Evolutionary conservation across 2,113 vertebrate genomes (phyloP).

Genomic region (Cygnus atratus): DNA sequence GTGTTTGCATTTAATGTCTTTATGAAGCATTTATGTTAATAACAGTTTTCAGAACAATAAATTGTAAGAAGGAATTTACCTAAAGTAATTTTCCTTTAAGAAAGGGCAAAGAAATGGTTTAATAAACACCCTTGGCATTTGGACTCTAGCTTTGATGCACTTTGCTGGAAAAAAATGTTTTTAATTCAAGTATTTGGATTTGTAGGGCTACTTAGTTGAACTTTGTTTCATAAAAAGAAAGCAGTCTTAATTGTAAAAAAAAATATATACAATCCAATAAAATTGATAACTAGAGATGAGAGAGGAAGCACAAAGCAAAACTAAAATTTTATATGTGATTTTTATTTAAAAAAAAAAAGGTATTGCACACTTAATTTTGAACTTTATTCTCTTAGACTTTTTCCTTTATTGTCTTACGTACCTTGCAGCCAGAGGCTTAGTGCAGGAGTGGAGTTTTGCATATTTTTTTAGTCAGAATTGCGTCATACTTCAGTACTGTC

Average conservation of each 20-base stretch:
- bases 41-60: background rate
- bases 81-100: background rate
- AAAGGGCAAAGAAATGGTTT: background rate
- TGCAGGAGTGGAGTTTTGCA: background rate
- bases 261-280: background rate
- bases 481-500: background rate
- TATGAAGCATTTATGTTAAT: background rate
- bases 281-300: background rate
- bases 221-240: background rate
- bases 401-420: background rate
- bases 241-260: background rate
- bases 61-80: background rate
- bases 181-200: background rate
- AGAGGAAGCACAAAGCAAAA: background rate
- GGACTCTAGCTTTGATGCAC: background rate
- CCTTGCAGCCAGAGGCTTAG: background rate
- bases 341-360: background rate
- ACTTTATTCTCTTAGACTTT: background rate
- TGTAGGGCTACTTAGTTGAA: background rate
- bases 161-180: background rate
- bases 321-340: background rate
- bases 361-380: background rate
- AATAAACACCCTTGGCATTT: background rate
- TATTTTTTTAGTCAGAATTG: background rate
- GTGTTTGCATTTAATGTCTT: background rate